Conservation (phyloP, 2,888 invertebrate genomes). For the Diarsia mendica region DNA sequence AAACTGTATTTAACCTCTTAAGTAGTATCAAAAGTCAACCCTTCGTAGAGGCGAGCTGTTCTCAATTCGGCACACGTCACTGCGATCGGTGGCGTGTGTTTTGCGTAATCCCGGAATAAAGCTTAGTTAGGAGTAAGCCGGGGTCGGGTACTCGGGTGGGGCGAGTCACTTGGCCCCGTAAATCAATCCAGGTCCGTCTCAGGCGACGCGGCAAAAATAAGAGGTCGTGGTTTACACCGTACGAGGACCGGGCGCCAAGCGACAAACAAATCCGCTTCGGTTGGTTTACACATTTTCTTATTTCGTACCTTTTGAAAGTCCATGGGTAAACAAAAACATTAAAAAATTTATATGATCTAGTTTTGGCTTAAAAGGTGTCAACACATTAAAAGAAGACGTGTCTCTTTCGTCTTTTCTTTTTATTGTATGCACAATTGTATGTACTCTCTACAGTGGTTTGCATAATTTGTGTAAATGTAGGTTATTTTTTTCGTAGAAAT, state of each 20-base stretch:
- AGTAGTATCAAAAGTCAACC: slow-evolving; percentile 33
- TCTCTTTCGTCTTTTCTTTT: background rate
- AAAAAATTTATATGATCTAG: background rate
- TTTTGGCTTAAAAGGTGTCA: background rate
- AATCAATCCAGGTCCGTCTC: slow-evolving; percentile 85
- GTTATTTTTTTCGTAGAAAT: background rate
- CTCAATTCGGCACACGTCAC: slow-evolving; percentile 83
- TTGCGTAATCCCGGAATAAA: slow-evolving; percentile 84
- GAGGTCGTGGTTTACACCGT: slow-evolving; percentile 72
- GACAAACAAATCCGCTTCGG: slow-evolving; percentile 70
- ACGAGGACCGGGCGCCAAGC: slow-evolving; percentile 44
- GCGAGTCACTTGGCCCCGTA: slow-evolving; percentile 85
- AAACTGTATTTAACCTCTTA: slow-evolving; percentile 27
- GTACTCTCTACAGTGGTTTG: too few relatives aligned
- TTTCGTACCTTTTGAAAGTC: slow-evolving; percentile 17
- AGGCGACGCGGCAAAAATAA: slow-evolving; percentile 85
- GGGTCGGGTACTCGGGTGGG: slow-evolving; percentile 73
- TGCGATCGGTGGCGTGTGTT: slow-evolving; percentile 81
- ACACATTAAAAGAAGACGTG: background rate
- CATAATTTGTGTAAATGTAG: background rate
- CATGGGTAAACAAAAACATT: background rate
- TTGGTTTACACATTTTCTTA: slow-evolving; percentile 36
- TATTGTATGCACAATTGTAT: background rate
- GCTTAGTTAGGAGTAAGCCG: slow-evolving; percentile 86
- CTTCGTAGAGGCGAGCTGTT: slow-evolving; percentile 68